Evolutionary conservation across 2,113 vertebrate genomes (phyloP).

Genomic region (Coptodon bakossiorum): DNA sequence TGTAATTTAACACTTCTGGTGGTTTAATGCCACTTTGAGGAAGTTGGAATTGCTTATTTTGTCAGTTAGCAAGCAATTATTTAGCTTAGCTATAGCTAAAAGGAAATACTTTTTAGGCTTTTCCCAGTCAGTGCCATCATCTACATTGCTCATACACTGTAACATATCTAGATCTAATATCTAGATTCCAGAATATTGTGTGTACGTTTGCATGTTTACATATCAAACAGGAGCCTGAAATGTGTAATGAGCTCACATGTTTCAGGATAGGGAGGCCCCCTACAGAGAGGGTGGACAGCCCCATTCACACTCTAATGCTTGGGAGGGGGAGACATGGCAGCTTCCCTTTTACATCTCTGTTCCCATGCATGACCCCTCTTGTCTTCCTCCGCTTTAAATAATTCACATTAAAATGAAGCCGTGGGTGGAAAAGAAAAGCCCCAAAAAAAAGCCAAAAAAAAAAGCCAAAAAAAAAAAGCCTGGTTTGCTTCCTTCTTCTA

Average conservation of each 20-base stretch:
- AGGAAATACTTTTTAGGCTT: not conserved
- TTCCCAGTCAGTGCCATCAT: not conserved
- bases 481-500: not conserved
- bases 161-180: not conserved
- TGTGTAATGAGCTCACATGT: not conserved
- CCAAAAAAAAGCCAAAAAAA: accelerated
- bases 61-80: not conserved
- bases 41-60: not conserved
- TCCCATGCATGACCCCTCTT: not conserved
- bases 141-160: not conserved
- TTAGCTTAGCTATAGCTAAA: not conserved
- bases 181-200: not conserved
- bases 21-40: not conserved
- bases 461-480: not conserved
- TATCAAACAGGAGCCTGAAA: not conserved
- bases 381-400: not conserved
- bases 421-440: not conserved
- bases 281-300: slow-evolving; percentile 23
- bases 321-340: not conserved
- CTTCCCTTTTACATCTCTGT: slow-evolving; percentile 9
- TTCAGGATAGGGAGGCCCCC: not conserved
- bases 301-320: slow-evolving; percentile 28
- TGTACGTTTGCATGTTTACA: not conserved
- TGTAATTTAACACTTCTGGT: not conserved
- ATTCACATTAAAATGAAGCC: not conserved